Evolutionary conservation across 1,140 invertebrate species (phyloP), one percentile per base, ranked within the genome.

Genomic region (Hormaphis cornu): DNA sequence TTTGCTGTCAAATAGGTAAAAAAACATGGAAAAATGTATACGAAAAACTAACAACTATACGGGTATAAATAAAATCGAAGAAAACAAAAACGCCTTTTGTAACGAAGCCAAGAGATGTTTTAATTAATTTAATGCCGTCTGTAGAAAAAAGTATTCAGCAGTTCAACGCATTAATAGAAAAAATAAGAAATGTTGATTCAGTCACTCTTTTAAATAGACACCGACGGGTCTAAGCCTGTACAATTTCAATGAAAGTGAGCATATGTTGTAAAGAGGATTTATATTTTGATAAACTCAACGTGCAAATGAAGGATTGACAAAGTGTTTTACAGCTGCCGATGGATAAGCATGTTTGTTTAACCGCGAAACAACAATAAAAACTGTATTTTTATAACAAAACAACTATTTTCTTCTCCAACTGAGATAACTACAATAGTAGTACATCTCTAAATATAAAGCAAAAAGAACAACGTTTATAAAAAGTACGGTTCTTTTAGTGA

Each of bases 141-240:
- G 10, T 16, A 14, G n/a, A 66, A 66, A 46, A 66, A 35, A n/a
- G n/a, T n/a, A n/a, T n/a, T 35, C 33, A 58, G 24, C 33, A 1
- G 14, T 37, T 24, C 1, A 46, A 46, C 26, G 24, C 30, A 9
- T 9, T n/a, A n/a, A n/a, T n/a, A n/a, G n/a, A 33, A 28, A 16
- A 66, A 33, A 30, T 30, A 18, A 50, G 50, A 66, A 66, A 66
- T 50, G 20, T 22, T 18, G 33, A 46, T 44, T 30, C 28, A 63
- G 10, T 35, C 5, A 18, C 20, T 46, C 10, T 4, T 46, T 63
- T 63, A 30, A 63, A 63, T 20, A 28, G 22, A 46, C 28, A 50
- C 33, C 44, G 46, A 33, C 14, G 40, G 1, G 6, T 8, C 12
- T 20, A 44, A 8, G 24, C 1, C 22, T 4, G 42, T 46, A 40